phyloP scores from a whole-genome alignment of 2,888 invertebrate genomes.

The Cenopis cana region DNA sequence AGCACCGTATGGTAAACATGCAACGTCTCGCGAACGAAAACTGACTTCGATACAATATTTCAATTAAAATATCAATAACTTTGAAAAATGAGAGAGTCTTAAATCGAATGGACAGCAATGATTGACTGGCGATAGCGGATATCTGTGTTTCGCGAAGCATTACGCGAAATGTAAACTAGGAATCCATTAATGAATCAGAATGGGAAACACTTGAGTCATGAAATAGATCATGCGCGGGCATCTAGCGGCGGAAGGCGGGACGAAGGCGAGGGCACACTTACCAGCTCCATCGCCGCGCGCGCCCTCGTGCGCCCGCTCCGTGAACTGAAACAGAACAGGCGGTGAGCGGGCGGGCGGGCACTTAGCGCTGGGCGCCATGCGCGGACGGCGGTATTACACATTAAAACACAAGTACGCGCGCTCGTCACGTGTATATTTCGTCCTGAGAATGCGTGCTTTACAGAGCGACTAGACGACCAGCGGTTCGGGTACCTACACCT shows the following conservation, averaged over 20 bases:
- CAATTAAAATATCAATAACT: constrained; percentile 23
- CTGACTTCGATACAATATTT: constrained; percentile 25
- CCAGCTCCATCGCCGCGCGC: constrained; percentile 74
- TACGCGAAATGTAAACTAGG: constrained; percentile 28
- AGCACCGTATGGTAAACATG: constrained; percentile 52
- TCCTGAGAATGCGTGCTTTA: neutral
- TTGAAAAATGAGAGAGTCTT: neutral
- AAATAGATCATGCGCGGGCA: constrained; percentile 17
- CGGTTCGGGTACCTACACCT: neutral
- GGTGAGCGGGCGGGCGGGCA: constrained; percentile 37
- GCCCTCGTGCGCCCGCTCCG: constrained; percentile 78
- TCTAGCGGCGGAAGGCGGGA: constrained; percentile 47
- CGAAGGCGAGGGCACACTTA: constrained; percentile 59
- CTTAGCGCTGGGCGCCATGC: constrained; percentile 47
- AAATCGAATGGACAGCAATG: neutral
- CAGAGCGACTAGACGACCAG: neutral
- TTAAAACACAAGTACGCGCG: constrained; percentile 50
- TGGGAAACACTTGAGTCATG: constrained; percentile 23
- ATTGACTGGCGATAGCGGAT: constrained; percentile 16
- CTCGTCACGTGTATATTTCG: neutral
- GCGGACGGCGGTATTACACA: constrained; percentile 17
- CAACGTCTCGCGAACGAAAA: constrained; percentile 17
- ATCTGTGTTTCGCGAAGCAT: constrained; percentile 2
- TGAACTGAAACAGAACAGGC: constrained; percentile 72
- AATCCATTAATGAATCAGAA: constrained; percentile 30